Evolutionary conservation across 23 tunicate genomes (phyloP), one percentile per base, ranked within the genome.

Genomic region (Trididemnum clinides): DNA sequence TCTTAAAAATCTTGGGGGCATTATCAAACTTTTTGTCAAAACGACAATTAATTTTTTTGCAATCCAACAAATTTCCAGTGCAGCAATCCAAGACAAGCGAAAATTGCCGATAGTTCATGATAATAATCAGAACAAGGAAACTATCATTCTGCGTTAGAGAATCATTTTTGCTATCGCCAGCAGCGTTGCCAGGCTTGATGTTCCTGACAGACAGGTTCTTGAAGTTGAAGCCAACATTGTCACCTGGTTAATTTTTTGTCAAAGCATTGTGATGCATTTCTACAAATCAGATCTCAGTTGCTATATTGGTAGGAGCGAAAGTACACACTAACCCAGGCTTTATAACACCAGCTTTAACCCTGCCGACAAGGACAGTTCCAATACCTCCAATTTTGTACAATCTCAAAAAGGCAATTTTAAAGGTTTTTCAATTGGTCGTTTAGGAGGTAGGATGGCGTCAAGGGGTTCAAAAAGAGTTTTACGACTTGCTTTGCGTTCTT

Each of bases 301-400:
- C n/a, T n/a, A n/a, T n/a, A n/a, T n/a, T n/a, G n/a, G n/a, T n/a
- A n/a, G n/a, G n/a, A n/a, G n/a, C n/a, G n/a, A n/a, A n/a, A n/a
- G n/a, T n/a, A n/a, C n/a, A n/a, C n/a, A n/a, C n/a, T n/a, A n/a
- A n/a, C n/a, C n/a, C n/a, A n/a, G n/a, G n/a, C n/a, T n/a, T n/a
- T n/a, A n/a, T n/a, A n/a, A n/a, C n/a, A n/a, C n/a, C n/a, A n/a
- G n/a, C n/a, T n/a, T n/a, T n/a, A n/a, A n/a, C n/a, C n/a, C n/a
- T n/a, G n/a, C n/a, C n/a, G n/a, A n/a, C n/a, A n/a, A n/a, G n/a
- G n/a, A n/a, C n/a, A n/a, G n/a, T n/a, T n/a, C n/a, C n/a, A n/a
- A n/a, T 77, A 89, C 98, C 98, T 79, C 98, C 98, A 74, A 93
- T 93, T 36, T 93, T 93, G 95, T 93, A 93, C 10, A 93, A 86